Evolutionary conservation across 2,888 invertebrate genomes (phyloP), one percentile per base, ranked within the genome.

Genomic region (Apamea crenata): DNA sequence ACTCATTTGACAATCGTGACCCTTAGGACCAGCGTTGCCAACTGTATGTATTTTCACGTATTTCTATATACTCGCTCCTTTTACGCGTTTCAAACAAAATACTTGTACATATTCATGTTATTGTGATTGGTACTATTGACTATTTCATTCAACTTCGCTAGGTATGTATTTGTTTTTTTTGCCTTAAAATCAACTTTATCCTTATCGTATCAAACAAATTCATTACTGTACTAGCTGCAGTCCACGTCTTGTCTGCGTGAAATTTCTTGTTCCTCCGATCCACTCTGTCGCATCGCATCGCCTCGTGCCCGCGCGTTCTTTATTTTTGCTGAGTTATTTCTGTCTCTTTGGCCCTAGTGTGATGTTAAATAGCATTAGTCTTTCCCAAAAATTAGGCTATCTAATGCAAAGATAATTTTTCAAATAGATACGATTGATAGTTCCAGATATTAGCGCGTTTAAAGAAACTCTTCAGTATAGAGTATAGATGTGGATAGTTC

Each of bases 1-100:
- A 91, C 83, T 88, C 81, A 87, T 83, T 85, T 85, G 84, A 85
- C 78, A 75, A 68, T 69, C 71, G 61, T 72, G 79, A 78, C 88
- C 82, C 78, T 82, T 3, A 63, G 66, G 78, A 66, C 63, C 18
- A 63, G 25, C 40, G 8, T 18, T 29, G 50, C 36, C 29, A 40
- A 40, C 8, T 61, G 81, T 40, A 29, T 47, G 29, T 66, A 18
- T 66, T 47, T 67, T 68, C 8, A 40, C 25, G 12, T 36, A 21
- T 21, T 18, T 56, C 2, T 56, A n/a, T 36, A 44, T 59, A 36
- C 25, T 25, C 29, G 8, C 14, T 32, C 14, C 8, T 18, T 63
- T 63, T 36, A 12, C 18, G 18, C 18, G 7, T 36, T 63, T 63
- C 36, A 10, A 32, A n/a, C 1, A 70, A 56, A 70, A 18, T 53